Evolutionary conservation across 2,797 vertebrate genomes (phyloP).

Genomic region (Australoheros facetus): DNA sequence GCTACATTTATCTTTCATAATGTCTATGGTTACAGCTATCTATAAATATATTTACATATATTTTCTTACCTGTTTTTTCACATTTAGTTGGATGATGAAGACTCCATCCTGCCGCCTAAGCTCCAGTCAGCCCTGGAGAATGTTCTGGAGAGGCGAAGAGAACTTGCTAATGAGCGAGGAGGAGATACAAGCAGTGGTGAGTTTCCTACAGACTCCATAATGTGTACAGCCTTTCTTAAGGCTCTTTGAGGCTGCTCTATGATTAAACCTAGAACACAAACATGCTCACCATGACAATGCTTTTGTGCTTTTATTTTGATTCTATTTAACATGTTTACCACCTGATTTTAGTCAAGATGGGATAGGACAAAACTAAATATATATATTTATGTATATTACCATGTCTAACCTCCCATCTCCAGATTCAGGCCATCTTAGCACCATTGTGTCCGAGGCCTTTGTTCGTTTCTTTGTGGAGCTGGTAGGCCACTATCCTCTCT

Average conservation of each 20-base stretch:
- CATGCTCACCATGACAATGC: background rate
- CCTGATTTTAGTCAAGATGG: background rate
- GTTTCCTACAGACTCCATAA: background rate
- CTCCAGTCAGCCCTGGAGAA: conserved; percentile 92
- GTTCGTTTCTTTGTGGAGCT: conserved; percentile 97
- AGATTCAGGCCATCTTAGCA: conserved; percentile 85
- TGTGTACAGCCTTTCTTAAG: background rate
- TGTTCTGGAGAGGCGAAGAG: conserved; percentile 91
- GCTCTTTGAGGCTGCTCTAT: background rate
- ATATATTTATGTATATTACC: background rate
- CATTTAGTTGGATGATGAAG: conserved; percentile 92
- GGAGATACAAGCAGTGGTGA: conserved; percentile 80
- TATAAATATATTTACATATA: background rate
- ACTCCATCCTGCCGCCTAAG: conserved; percentile 94
- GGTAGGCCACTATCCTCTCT: conserved; percentile 93
- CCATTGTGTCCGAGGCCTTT: conserved; percentile 93
- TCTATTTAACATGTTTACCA: background rate
- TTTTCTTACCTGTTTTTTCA: background rate
- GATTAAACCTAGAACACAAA: background rate
- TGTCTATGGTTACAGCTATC: no score
- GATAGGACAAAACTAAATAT: no score
- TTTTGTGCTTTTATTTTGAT: background rate
- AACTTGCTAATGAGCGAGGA: conserved; percentile 86
- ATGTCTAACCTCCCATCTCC: background rate
- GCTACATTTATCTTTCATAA: no score